Conservation (phyloP, 2,888 invertebrate species). For the Nomada fabriciana region DNA sequence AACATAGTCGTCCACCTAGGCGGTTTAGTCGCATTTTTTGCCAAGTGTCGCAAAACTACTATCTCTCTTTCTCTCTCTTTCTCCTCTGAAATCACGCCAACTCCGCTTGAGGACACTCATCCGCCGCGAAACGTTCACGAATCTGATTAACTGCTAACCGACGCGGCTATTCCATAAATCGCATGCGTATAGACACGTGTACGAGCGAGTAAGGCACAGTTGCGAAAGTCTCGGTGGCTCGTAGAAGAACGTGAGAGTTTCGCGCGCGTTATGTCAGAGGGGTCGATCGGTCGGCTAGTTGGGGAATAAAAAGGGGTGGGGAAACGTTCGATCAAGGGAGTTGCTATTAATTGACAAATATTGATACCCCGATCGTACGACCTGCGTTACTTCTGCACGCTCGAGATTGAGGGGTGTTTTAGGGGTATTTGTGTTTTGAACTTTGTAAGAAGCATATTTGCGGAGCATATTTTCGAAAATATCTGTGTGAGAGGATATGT, state of each 20-base stretch:
- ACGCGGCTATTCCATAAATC: slow-evolving; percentile 46
- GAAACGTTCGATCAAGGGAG: not conserved
- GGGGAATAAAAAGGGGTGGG: not conserved
- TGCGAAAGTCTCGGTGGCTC: slow-evolving; percentile 53
- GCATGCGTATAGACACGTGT: slow-evolving; percentile 32
- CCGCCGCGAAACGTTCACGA: slow-evolving; percentile 17
- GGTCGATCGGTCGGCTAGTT: slow-evolving; percentile 7
- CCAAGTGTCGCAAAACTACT: slow-evolving; percentile 57
- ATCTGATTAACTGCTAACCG: slow-evolving; percentile 44
- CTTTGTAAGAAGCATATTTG: too few species aligned
- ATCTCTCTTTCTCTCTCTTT: slow-evolving; percentile 5
- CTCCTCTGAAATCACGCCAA: slow-evolving; percentile 32
- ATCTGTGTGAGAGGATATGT: too few species aligned
- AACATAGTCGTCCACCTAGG: slow-evolving; percentile 51
- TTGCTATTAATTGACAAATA: slow-evolving; percentile 51
- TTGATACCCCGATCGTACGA: slow-evolving; percentile 42
- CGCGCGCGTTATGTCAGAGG: slow-evolving; percentile 51
- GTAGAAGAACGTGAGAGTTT: slow-evolving; percentile 12
- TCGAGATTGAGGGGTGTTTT: slow-evolving; percentile 4
- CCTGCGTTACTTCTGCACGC: slow-evolving; percentile 40
- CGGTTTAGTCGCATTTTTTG: slow-evolving; percentile 64
- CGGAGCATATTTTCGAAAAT: too few species aligned
- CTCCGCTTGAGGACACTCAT: slow-evolving; percentile 20
- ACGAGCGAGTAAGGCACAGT: slow-evolving; percentile 41
- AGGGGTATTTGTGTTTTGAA: too few species aligned